These are phyloP conservation scores for Charanyca ferruginea DNA, from an alignment of 2,888 invertebrate species.

Conservation along the genomic window DNA sequence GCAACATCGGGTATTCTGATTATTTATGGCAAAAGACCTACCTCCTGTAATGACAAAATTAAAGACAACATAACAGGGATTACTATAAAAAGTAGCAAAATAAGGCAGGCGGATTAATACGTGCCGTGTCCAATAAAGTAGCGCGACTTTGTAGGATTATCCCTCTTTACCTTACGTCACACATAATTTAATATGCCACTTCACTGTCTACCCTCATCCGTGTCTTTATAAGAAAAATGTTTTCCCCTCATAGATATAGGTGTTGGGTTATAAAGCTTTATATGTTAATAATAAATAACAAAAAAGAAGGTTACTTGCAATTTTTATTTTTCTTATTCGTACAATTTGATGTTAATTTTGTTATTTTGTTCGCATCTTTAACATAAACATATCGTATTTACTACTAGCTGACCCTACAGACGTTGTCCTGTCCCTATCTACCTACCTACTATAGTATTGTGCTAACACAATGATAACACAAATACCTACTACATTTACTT, in stretches of 20 bases:
- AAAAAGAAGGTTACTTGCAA: conserved; percentile 11
- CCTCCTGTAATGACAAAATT: conserved; percentile 43
- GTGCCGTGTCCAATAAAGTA: conserved; percentile 80
- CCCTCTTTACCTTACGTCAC: conserved; percentile 85
- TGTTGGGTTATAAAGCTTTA: conserved; percentile 35
- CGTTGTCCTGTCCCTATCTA: too few relatives aligned
- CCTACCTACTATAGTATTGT: too few relatives aligned
- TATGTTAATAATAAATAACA: conserved; percentile 32
- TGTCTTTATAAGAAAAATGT: conserved; percentile 69
- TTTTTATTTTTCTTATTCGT: conserved; percentile 27
- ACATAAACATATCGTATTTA: too few relatives aligned
- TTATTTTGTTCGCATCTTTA: not conserved
- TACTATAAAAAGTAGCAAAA: conserved; percentile 60
- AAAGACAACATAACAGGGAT: conserved; percentile 42
- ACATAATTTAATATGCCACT: conserved; percentile 87
- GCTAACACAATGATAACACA: too few relatives aligned
- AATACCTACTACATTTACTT: too few relatives aligned
- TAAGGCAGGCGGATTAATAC: conserved; percentile 64
- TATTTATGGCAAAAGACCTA: conserved; percentile 30
- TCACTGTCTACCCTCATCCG: conserved; percentile 85
- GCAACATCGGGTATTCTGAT: conserved; percentile 17
- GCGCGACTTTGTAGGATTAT: conserved; percentile 84
- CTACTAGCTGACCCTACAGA: too few relatives aligned
- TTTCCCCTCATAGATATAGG: conserved; percentile 47
- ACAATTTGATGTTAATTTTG: not conserved